Conservation (phyloP, 2,888 invertebrate species). For the Anoncus sp. region DNA sequence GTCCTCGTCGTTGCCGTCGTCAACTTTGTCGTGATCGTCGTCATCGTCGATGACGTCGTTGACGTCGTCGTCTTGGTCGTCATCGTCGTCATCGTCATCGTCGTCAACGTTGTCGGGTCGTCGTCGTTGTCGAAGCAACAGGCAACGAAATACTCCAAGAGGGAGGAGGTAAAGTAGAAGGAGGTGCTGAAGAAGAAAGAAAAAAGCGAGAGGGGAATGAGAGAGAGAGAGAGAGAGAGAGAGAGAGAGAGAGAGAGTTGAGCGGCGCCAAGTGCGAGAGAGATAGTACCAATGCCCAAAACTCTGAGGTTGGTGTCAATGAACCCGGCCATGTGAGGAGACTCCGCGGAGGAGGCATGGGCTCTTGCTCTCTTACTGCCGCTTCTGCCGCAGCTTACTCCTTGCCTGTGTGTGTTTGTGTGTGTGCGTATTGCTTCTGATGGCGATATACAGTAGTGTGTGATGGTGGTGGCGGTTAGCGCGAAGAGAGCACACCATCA, state of each 20-base stretch:
- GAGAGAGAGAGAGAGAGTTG: constrained; percentile 32
- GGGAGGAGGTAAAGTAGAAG: constrained; percentile 52
- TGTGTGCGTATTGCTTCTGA: constrained; percentile 34
- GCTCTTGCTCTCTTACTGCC: constrained; percentile 31
- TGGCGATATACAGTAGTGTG: constrained; percentile 41
- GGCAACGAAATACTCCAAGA: constrained; percentile 2
- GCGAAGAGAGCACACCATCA: constrained; percentile 57
- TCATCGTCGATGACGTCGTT: constrained; percentile 23
- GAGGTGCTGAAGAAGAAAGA: constrained; percentile 45
- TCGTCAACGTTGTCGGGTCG: constrained; percentile 54
- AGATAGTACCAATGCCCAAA: constrained; percentile 81
- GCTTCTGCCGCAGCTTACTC: constrained; percentile 40
- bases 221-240: constrained; percentile 36
- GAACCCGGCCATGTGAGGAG: constrained; percentile 82
- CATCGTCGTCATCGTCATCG: constrained; percentile 52
- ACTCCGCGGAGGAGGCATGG: constrained; percentile 72
- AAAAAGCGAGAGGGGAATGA: constrained; percentile 37
- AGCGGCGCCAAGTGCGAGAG: constrained; percentile 73
- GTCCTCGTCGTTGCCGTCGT: constrained; percentile 49
- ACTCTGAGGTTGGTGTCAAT: constrained; percentile 82
- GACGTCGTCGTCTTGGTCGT: constrained; percentile 29
- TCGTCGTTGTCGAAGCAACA: constrained; percentile 32
- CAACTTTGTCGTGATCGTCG: constrained; percentile 51
- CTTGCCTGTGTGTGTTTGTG: constrained; percentile 27
- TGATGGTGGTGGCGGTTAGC: constrained; percentile 39